Percentiles rank a stretch among this genome's conserved stretches.
Evolutionary conservation across 2,888 invertebrate species (phyloP).

Genomic region (Athalia cordata): DNA sequence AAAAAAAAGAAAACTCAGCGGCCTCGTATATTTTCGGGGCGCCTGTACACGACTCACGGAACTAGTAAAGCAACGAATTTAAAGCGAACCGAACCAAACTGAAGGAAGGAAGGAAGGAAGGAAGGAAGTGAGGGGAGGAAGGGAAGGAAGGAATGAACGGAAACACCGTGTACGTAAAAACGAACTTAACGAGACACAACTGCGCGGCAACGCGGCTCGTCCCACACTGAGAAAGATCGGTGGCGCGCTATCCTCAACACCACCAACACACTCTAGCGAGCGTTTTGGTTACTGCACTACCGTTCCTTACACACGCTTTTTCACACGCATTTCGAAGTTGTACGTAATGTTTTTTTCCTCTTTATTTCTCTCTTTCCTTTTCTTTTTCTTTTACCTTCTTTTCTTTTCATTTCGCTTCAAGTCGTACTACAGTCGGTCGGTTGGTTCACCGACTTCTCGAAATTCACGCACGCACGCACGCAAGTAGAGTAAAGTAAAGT

Average conservation of each 20-base stretch:
- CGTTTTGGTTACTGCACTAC: constrained; percentile 16
- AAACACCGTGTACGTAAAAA: not conserved
- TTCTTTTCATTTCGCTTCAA: not conserved
- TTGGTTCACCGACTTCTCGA: constrained; percentile 14
- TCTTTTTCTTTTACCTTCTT: too few species aligned
- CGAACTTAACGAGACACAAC: constrained; percentile 24
- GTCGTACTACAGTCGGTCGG: not conserved
- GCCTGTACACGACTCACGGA: not conserved
- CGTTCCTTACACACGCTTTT: not conserved
- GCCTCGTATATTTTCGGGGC: not conserved
- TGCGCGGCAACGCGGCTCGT: constrained; percentile 59
- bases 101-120: not conserved
- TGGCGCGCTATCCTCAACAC: constrained; percentile 62
- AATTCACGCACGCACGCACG: constrained; percentile 39
- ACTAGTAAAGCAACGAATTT: not conserved
- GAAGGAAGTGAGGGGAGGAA: not conserved
- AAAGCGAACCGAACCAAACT: not conserved
- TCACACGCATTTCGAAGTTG: not conserved
- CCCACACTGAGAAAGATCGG: constrained; percentile 67
- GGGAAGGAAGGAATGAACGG: not conserved
- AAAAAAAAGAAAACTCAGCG: too few species aligned
- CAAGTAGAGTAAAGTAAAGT: not conserved
- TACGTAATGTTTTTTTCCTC: not conserved
- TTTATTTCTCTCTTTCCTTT: not conserved
- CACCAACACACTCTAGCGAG: constrained; percentile 44